A percentile compares a stretch with the other conserved stretches of the same genome.
phyloP scores from a whole-genome alignment of 2,113 vertebrate species.

The Pheucticus melanocephalus region DNA sequence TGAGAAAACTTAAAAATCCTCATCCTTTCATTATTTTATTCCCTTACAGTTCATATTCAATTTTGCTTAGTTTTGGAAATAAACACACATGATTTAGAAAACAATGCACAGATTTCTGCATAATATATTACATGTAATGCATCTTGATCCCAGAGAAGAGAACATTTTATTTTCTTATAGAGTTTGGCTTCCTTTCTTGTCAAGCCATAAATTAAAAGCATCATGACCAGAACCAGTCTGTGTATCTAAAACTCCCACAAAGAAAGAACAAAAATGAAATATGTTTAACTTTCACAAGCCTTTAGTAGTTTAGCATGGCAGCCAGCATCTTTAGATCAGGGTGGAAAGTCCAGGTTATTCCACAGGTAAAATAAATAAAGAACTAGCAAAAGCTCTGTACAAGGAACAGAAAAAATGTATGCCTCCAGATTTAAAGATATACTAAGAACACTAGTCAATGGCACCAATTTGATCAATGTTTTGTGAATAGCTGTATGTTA shows the following conservation, averaged over 20 bases:
- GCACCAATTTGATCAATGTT: neutral
- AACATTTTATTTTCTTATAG: neutral
- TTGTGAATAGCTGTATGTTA: neutral
- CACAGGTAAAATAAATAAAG: neutral
- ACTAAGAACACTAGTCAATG: neutral
- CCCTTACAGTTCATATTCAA: neutral
- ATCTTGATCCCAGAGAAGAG: neutral
- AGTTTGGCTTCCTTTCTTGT: neutral
- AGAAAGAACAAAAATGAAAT: neutral
- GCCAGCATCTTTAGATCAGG: neutral
- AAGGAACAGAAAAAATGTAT: neutral
- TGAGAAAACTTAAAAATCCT: neutral
- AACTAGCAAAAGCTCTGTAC: neutral
- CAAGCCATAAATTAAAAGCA: neutral
- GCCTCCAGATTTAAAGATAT: neutral
- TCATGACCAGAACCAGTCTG: neutral
- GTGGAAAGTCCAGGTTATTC: neutral
- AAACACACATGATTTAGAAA: neutral
- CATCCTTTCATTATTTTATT: neutral
- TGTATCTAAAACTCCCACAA: neutral
- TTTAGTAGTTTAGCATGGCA: neutral
- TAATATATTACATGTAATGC: neutral
- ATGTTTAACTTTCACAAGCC: neutral
- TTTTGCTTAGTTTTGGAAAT: neutral
- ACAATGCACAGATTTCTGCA: neutral